Evolutionary conservation across 2,888 invertebrate genomes (phyloP), one percentile per base, ranked within the genome.

Genomic region (Tenthredo amoena): DNA sequence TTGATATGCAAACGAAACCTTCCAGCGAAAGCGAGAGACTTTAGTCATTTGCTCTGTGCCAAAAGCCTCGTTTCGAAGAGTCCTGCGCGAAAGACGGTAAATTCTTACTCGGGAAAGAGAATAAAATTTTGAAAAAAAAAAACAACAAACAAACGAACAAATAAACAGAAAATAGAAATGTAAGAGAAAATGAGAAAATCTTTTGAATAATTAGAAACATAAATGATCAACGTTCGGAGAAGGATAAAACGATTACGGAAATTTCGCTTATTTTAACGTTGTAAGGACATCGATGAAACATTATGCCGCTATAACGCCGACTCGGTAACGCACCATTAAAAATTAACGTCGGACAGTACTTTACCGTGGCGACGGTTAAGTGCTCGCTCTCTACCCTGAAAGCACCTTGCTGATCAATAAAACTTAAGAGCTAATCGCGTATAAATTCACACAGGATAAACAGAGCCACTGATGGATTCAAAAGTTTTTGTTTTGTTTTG

Each of bases 1-100:
- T 86, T 83, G 62, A 85, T 58, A 82, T 76, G 85, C 84, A 79
- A 85, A 77, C 74, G 85, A 68, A 82, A 40, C 37, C 68, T 82
- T 68, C 26, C 34, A 37, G 50, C 34, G 34, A 18, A 77, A 47
- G 79, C 21, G n/a, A 31, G 18, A n/a, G 31, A 40, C n/a, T 81
- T 62, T 9, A 37, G 37, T 81, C 62, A 62, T 81, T n/a, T 62
- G 21, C 40, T 81, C 7, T 9, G 79, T 9, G 79, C 62, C 62
- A 62, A 62, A 81, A 81, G 79, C 79, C 62, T 77, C 79, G 79
- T 62, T 81, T 81, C 15, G 10, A 62, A 37, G 34, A 40, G 40
- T 37, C 62, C 62, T 62, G 81, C 18, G 81, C 18, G 81, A 31
- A 50, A 12, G 4, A 12, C 62, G 62, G 4, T 21, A 6, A 62